Percentiles rank a stretch among this genome's conserved stretches.
Evolutionary conservation across 2,797 vertebrate genomes (phyloP).

Genomic region (Chelonia mydas): DNA sequence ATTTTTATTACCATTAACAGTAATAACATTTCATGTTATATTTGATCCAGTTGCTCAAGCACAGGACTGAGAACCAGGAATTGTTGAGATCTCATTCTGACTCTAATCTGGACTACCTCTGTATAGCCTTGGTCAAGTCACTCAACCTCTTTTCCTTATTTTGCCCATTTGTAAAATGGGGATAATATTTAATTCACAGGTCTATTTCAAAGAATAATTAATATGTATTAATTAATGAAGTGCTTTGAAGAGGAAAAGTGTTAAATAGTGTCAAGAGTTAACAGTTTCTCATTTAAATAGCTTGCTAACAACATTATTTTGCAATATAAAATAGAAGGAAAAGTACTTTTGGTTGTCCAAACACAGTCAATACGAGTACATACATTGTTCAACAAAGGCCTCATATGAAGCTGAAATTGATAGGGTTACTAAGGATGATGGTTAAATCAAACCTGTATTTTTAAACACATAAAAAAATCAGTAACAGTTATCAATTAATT

Average conservation of each 20-base stretch:
- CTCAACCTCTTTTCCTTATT: accelerated
- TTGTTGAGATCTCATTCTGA: neutral
- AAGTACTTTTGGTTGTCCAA: constrained; percentile 36
- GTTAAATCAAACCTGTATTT: constrained; percentile 82
- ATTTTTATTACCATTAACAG: neutral
- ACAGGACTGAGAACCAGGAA: neutral
- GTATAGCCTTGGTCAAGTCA: neutral
- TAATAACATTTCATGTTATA: neutral
- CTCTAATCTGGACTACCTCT: neutral
- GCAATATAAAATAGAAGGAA: constrained; percentile 27
- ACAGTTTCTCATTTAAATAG: constrained; percentile 48
- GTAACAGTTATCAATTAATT: constrained; percentile 87
- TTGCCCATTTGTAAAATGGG: neutral
- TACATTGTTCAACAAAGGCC: constrained; percentile 79
- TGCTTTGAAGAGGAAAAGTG: neutral
- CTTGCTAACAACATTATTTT: constrained; percentile 23
- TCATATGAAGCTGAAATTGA: constrained; percentile 79
- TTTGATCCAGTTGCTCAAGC: neutral
- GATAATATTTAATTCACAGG: neutral
- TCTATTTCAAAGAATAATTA: neutral
- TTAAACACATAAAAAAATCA: constrained; percentile 77
- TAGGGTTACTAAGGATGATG: constrained; percentile 77
- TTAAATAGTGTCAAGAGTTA: constrained; percentile 45
- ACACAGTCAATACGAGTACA: neutral
- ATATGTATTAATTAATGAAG: neutral